phyloP scores from a whole-genome alignment of 1,140 invertebrate genomes.

The Octopus bimaculoides region DNA sequence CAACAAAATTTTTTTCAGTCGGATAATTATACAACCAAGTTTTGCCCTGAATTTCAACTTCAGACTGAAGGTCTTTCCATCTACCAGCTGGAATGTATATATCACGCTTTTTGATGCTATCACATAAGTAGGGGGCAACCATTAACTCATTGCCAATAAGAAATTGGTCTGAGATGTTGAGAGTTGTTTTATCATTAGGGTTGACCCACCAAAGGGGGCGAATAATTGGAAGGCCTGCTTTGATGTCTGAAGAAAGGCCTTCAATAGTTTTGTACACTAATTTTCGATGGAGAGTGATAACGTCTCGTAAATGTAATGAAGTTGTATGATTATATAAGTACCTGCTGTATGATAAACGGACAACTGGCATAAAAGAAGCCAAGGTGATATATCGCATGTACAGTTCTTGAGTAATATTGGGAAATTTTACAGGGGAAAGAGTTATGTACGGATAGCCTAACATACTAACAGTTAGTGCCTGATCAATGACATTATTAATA shows the following conservation, averaged over 20 bases:
- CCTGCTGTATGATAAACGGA: conserved; percentile 84
- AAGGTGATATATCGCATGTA: conserved; percentile 40
- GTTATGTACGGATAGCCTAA: conserved; percentile 79
- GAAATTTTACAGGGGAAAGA: not conserved
- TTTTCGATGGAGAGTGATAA: conserved; percentile 69
- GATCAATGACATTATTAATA: conserved; percentile 66
- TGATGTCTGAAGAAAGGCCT: conserved; percentile 62
- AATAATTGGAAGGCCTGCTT: conserved; percentile 66
- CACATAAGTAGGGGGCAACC: conserved; percentile 75
- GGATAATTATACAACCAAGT: conserved; percentile 2
- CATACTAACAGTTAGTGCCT: conserved; percentile 76
- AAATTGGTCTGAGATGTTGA: conserved; percentile 77
- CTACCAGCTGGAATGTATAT: conserved; percentile 63
- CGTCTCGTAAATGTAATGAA: conserved; percentile 65
- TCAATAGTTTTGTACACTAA: conserved; percentile 46
- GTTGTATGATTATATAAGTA: conserved; percentile 79
- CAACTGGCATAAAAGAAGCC: conserved; percentile 80
- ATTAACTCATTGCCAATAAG: conserved; percentile 77
- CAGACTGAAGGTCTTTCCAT: conserved; percentile 27
- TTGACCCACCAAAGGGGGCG: conserved; percentile 90
- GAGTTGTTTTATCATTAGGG: conserved; percentile 74
- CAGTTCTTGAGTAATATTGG: not conserved
- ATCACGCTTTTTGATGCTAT: conserved; percentile 66
- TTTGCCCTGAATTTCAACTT: not conserved
- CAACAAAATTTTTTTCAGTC: not conserved